These are phyloP conservation scores for Brachionus koreanus DNA, from an alignment of 1,140 invertebrate species.

Conservation along the genomic window DNA sequence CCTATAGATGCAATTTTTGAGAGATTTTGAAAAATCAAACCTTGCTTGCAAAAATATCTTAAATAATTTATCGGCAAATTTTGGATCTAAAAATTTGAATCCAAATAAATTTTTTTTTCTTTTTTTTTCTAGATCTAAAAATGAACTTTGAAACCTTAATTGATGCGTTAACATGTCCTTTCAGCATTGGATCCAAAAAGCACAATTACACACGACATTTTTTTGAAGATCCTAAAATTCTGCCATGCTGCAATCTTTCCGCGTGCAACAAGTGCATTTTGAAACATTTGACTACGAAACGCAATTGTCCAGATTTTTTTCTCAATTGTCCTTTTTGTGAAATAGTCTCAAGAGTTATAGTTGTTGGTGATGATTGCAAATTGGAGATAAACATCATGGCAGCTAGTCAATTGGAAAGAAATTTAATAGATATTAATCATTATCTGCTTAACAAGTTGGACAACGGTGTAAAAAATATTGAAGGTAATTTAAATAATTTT, in stretches of 20 bases:
- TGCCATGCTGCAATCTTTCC: neutral
- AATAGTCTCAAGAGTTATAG: neutral
- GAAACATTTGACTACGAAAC: neutral
- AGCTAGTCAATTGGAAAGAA: neutral
- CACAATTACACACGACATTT: neutral
- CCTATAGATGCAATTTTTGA: neutral
- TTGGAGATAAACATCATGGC: neutral
- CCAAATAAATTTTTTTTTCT: neutral
- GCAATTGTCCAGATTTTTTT: neutral
- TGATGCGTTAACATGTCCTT: slow-evolving; percentile 2
- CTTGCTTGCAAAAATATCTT: slow-evolving; percentile 10
- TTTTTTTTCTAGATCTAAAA: neutral
- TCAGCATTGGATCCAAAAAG: neutral
- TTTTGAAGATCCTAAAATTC: neutral
- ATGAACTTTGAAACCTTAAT: slow-evolving; percentile 20
- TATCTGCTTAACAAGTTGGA: neutral
- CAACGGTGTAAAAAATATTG: slow-evolving; percentile 9
- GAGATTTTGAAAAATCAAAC: neutral
- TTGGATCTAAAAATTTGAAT: neutral
- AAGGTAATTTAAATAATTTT: neutral
- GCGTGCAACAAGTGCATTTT: slow-evolving; percentile 3
- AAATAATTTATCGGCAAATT: neutral
- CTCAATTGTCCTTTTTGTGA: slow-evolving; percentile 11
- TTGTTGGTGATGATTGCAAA: neutral
- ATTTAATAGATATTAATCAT: neutral